Conservation (phyloP, 1,140 invertebrate genomes). For the Macrocentrus cingulum region DNA sequence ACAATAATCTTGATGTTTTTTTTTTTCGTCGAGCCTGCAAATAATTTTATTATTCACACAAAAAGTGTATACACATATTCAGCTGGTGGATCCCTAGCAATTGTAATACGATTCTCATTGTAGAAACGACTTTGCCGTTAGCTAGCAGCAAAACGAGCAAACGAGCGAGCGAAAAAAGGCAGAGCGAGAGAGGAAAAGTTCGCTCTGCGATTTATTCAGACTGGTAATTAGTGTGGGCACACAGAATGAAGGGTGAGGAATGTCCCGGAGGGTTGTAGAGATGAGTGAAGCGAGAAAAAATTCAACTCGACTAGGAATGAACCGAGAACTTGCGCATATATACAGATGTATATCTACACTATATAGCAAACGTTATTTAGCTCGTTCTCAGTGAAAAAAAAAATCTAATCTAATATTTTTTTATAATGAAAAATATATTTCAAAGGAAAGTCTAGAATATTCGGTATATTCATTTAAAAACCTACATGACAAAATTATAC, state of each 20-base stretch:
- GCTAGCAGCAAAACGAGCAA: background rate
- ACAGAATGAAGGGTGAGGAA: background rate
- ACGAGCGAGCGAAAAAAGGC: background rate
- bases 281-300: background rate
- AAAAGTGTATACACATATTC: too few species aligned
- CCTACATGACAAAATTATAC: too few species aligned
- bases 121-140: too few species aligned
- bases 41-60: too few species aligned
- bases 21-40: too few species aligned
- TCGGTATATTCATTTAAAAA: constrained; percentile 3
- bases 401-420: constrained; percentile 35
- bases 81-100: too few species aligned
- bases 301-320: constrained; percentile 8
- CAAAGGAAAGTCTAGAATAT: constrained; percentile 34
- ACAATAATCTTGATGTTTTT: too few species aligned
- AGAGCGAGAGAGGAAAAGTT: constrained; percentile 1
- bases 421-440: constrained; percentile 34
- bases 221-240: constrained; percentile 17
- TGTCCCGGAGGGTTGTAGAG: background rate
- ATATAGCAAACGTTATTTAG: background rate
- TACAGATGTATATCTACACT: too few species aligned
- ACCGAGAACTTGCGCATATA: too few species aligned
- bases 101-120: too few species aligned
- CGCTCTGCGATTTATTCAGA: constrained; percentile 16
- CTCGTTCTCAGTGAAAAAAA: background rate